A percentile compares a stretch with the other conserved stretches of the same genome.
Conservation (phyloP, 2,113 vertebrate species). For the Poecile atricapillus region DNA sequence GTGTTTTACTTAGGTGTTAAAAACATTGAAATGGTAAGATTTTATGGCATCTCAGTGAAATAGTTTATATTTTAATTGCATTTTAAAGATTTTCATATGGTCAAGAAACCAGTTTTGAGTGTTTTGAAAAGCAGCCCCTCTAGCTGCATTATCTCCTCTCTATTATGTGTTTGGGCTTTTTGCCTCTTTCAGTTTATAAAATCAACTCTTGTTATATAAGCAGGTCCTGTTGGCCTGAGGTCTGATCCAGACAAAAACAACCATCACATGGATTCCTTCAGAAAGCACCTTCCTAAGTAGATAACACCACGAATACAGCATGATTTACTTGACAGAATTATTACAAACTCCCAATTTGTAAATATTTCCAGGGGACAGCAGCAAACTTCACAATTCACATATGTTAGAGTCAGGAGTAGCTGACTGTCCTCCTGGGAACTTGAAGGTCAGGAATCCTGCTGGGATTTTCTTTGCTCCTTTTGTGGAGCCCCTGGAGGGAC, state of each 20-base stretch:
- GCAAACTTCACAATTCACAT: background rate
- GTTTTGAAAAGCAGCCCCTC: background rate
- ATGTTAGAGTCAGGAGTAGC: accelerated
- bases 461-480: background rate
- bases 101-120: background rate
- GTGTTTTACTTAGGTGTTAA: background rate
- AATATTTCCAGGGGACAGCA: background rate
- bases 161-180: background rate
- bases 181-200: background rate
- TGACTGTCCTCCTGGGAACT: background rate
- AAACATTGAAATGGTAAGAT: background rate
- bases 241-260: background rate
- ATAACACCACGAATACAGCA: background rate
- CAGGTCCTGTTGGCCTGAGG: background rate
- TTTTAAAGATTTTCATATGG: background rate
- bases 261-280: background rate
- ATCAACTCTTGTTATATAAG: background rate
- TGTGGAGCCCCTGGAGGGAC: background rate
- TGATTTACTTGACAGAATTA: background rate
- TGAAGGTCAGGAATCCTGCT: background rate
- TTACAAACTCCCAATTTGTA: background rate
- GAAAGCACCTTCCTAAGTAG: background rate
- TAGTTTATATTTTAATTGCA: background rate
- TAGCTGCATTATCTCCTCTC: background rate
- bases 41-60: background rate